These are phyloP conservation scores for Phalacrocorax pelagicus DNA, from an alignment of 2,113 vertebrate genomes.

Conservation along the genomic window DNA sequence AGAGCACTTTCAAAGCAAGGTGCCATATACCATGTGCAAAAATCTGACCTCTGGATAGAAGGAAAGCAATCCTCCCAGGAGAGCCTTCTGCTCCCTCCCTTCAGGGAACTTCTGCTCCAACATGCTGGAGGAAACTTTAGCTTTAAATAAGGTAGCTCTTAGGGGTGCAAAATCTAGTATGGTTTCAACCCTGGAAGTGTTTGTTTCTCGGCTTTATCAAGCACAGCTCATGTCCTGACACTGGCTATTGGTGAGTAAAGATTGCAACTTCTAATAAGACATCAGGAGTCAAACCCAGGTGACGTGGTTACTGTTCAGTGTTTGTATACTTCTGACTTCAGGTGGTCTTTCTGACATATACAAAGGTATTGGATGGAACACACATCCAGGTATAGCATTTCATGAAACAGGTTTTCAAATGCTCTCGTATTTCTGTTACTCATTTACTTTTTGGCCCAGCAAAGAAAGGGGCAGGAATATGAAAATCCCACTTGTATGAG, in stretches of 20 bases:
- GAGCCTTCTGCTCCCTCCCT: background rate
- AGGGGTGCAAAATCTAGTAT: background rate
- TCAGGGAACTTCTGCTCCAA: background rate
- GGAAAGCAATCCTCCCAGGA: background rate
- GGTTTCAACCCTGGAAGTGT: background rate
- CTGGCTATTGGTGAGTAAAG: background rate
- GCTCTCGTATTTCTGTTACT: background rate
- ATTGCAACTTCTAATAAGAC: background rate
- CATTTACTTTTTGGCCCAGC: background rate
- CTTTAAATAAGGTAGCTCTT: background rate
- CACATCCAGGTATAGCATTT: background rate
- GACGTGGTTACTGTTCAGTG: background rate
- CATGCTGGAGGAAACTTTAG: background rate
- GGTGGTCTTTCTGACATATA: background rate
- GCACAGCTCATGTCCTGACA: background rate
- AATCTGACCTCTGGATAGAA: background rate
- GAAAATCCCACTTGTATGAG: background rate
- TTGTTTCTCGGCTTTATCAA: background rate
- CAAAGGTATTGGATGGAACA: background rate
- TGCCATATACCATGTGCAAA: background rate
- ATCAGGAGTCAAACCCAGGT: background rate
- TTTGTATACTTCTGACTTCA: background rate
- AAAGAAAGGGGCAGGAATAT: background rate
- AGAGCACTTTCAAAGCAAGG: background rate
- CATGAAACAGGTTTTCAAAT: background rate